These are phyloP conservation scores for Hemibagrus guttatus DNA, from an alignment of 2,797 vertebrate species.

Conservation along the genomic window DNA sequence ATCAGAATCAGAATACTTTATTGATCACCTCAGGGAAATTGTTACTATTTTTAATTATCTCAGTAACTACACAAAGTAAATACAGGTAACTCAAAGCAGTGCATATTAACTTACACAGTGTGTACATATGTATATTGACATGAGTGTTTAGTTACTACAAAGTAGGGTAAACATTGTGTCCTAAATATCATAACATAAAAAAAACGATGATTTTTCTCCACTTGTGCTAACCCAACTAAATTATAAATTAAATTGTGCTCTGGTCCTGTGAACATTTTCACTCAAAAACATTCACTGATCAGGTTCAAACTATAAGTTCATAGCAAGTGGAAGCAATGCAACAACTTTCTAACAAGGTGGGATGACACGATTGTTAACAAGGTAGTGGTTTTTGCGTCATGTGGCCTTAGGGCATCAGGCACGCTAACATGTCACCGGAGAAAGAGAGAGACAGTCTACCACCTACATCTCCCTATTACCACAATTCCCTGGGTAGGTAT, in stretches of 20 bases:
- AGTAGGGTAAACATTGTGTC: background rate
- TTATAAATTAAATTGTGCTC: background rate
- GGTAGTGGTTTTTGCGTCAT: background rate
- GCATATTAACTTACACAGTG: background rate
- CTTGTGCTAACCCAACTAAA: background rate
- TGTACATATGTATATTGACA: background rate
- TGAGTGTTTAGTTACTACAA: background rate
- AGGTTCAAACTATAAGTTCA: constrained; percentile 3
- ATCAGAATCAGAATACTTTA: no score
- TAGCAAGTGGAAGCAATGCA: background rate
- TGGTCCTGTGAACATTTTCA: background rate
- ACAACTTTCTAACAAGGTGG: constrained; percentile 4
- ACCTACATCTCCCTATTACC: constrained; percentile 1
- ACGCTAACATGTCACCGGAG: background rate
- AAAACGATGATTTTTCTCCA: background rate
- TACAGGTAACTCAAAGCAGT: background rate
- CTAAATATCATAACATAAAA: background rate
- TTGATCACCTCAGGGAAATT: no score
- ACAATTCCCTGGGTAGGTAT: background rate
- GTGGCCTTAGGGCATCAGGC: background rate
- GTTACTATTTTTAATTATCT: background rate
- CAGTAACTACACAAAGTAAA: background rate
- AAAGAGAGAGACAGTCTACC: constrained; percentile 4
- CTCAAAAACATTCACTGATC: background rate
- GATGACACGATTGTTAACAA: constrained; percentile 19